Base-by-base conservation (phyloP, 2,113 vertebrate genomes). In the Sardina pilchardus region DNA sequence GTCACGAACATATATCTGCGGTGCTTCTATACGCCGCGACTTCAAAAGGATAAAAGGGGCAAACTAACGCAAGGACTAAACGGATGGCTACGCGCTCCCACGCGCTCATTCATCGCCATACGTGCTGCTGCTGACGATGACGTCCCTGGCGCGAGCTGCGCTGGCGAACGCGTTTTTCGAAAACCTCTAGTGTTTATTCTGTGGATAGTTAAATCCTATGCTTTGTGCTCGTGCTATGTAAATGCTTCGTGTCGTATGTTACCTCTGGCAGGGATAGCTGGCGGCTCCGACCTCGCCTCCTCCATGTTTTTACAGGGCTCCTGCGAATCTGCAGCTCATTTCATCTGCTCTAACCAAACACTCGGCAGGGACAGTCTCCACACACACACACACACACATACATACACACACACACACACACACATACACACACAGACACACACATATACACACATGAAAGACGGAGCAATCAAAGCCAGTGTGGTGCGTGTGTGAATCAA, bases 281-380 rank as follows among this genome's bases (percentile, higher is more conserved):
- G 30, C 71, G 10, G 36, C 3, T 16, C 53, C 53, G 14, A 1
- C 30, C 30, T 56, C 83, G 89, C 88, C 83, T 88, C 89, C 86
- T 88, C 86, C 81, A 53, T 90, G 90, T 93, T 93, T 93, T 91
- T 88, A 86, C 89, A 90, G 84, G 90, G 75, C 90, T 86, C 88
- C 84, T 48, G 81, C 85, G 71, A 92, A 92, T 94, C 93, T 91
- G 88, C 85, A 88, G 89, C 89, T 92, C 90, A 91, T 94, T 95
- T 93, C 88, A 90, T 85, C 85, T 82, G 90, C 90, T 90, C 84
- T 90, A 90, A 85, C 88, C 89, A 90, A 90, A 93, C 91, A 92
- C 85, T 36, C 71, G 86, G 88, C 43, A 86, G 89, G 89, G 91
- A 92, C 90, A 89, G 87, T 91, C 90, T 92, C 85, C 84, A 85